Conservation (phyloP, 2,888 invertebrate genomes). For the Sialis lutaria region DNA sequence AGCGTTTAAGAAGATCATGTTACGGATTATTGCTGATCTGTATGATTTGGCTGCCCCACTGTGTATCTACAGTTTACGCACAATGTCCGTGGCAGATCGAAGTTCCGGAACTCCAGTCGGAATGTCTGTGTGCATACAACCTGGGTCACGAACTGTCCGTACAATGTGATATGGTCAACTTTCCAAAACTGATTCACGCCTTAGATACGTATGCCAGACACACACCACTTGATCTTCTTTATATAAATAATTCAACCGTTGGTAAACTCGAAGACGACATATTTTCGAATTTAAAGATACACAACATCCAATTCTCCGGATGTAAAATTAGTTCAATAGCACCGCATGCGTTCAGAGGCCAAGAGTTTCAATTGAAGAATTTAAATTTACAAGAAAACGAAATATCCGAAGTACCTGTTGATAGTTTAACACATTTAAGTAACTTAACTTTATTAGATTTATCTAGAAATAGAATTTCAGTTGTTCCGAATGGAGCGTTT, state of each 20-base stretch:
- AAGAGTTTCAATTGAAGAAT: conserved; percentile 63
- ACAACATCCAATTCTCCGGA: conserved; percentile 71
- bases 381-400: conserved; percentile 75
- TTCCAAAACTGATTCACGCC: conserved; percentile 52
- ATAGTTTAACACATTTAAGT: conserved; percentile 45
- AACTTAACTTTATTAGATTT: conserved; percentile 67
- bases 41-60: too few relatives aligned
- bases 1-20: too few relatives aligned
- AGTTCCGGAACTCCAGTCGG: conserved; percentile 55
- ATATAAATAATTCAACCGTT: conserved; percentile 76
- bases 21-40: too few relatives aligned
- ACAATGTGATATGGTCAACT: conserved; percentile 81
- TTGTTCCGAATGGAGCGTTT: conserved; percentile 61
- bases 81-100: conserved; percentile 78
- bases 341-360: conserved; percentile 62
- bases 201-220: conserved; percentile 49
- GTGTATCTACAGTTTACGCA: conserved; percentile 19
- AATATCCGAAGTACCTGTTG: conserved; percentile 58
- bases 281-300: conserved; percentile 51
- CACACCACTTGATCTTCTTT: conserved; percentile 63
- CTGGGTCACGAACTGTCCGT: conserved; percentile 70
- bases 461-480: conserved; percentile 60
- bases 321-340: conserved; percentile 58
- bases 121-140: conserved; percentile 79
- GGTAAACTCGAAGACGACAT: conserved; percentile 45